Base-by-base conservation (phyloP, 2,888 invertebrate genomes). In the Tuberolachnus salignus region DNA sequence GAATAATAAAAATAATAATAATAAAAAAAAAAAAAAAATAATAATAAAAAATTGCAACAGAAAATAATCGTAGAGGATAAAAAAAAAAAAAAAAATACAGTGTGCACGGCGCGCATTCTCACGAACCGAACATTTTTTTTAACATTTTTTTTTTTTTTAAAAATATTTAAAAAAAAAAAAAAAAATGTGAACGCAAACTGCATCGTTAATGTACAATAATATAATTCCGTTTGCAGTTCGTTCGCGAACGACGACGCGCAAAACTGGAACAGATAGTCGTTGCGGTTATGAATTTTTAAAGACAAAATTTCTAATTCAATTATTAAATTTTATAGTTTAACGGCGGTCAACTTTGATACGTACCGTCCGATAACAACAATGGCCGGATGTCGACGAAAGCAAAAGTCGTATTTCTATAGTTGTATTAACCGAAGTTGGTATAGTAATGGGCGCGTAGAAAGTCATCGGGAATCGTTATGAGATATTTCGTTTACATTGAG, bases 201-300 rank as follows among this genome's bases (percentile, higher is more conserved):
- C 21, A 19, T 34, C 72, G 2, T 19, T 63, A 49, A 14, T 63
- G 21, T 64, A 34, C 23, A 19, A 55, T 19, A 3, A 1, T 67
- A 51, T 0, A 6, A 0, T 16, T 53, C 44, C n/a, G 13, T 2
- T 49, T 23, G 46, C 14, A 3, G 46, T 46, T 57, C 21, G 49
- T 21, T 10, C 53, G 53, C 21, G 73, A 19, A 26, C 46, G 49
- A 21, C 8, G 71, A 6, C 44, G 42, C 16, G 42, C 16, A 64
- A n/a, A 44, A 53, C n/a, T 63, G n/a, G 44, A 66, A 66, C 51
- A 9, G 44, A 61, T 73, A 13, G 34, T 53, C 16, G 44, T 34
- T 34, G 21, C 13, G 23, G 42, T 53, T 14, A n/a, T 74, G 23
- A 21, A 21, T 21, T 42, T 64, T 64, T 19, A 21, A 13, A 23